Conservation (phyloP, 2,888 invertebrate genomes). For the Drosophila nr. perissopoda region DNA sequence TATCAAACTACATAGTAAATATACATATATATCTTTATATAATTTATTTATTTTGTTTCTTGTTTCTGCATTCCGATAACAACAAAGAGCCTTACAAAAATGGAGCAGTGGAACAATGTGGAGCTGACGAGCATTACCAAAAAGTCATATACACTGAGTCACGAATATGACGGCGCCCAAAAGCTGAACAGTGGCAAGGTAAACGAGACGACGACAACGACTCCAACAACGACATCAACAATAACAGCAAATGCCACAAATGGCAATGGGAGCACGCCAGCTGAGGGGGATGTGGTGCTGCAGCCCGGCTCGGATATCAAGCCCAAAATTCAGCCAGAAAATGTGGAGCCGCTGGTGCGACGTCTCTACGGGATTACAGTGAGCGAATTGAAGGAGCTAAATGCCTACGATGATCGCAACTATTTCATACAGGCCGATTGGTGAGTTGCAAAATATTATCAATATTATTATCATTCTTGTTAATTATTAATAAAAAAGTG, state of each 20-base stretch:
- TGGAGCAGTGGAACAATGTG: conserved; percentile 82
- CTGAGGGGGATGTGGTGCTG: conserved; percentile 57
- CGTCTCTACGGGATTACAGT: conserved; percentile 84
- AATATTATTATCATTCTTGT: not conserved
- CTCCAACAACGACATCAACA: conserved; percentile 19
- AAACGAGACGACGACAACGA: conserved; percentile 21
- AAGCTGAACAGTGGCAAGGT: conserved; percentile 44
- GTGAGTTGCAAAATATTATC: conserved; percentile 70
- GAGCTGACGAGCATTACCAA: conserved; percentile 81
- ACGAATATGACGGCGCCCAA: conserved; percentile 73
- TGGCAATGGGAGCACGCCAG: conserved; percentile 12
- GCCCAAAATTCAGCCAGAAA: conserved; percentile 78
- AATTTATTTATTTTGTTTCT: conserved; percentile 15
- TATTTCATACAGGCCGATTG: conserved; percentile 83
- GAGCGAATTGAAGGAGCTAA: conserved; percentile 81
- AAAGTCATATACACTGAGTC: conserved; percentile 83
- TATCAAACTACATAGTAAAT: conserved; percentile 6
- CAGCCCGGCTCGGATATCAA: conserved; percentile 84
- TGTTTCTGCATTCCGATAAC: conserved; percentile 42
- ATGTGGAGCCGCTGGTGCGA: conserved; percentile 81
- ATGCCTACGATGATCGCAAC: conserved; percentile 85
- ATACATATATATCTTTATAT: conserved; percentile 18
- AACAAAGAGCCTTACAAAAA: conserved; percentile 41
- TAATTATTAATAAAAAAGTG: not conserved
- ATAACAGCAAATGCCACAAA: conserved; percentile 28